Evolutionary conservation across 2,113 vertebrate genomes (phyloP).

Genomic region (Bambusicola thoracicus): DNA sequence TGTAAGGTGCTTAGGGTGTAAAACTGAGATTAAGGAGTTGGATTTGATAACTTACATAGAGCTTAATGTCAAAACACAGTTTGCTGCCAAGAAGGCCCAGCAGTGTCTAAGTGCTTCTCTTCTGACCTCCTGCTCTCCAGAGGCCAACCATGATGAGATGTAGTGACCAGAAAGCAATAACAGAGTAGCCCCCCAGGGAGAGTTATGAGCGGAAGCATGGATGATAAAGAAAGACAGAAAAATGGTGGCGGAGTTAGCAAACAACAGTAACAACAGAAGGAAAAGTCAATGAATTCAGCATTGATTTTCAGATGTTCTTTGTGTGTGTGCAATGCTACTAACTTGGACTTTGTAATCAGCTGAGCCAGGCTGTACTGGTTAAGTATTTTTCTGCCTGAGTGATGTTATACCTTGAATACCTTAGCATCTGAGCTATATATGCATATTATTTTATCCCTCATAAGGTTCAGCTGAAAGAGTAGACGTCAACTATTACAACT

Average conservation of each 20-base stretch:
- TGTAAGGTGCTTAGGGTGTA: neutral
- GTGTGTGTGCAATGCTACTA: neutral
- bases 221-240: neutral
- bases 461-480: neutral
- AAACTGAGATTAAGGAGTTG: neutral
- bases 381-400: slow-evolving; percentile 7
- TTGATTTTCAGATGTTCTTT: neutral
- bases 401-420: neutral
- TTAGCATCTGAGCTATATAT: neutral
- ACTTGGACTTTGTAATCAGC: neutral
- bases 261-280: neutral
- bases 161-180: neutral
- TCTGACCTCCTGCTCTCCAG: neutral
- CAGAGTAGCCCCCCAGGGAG: neutral
- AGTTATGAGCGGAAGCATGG: neutral
- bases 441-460: neutral
- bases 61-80: neutral
- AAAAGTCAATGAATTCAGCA: neutral
- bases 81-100: neutral
- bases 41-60: neutral
- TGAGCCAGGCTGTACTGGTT: neutral
- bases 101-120: neutral
- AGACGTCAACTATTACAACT: neutral
- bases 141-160: neutral
- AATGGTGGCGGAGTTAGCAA: neutral